These are phyloP conservation scores for Xerus inauris DNA, from an alignment of 2,113 vertebrate genomes.

Conservation along the genomic window DNA sequence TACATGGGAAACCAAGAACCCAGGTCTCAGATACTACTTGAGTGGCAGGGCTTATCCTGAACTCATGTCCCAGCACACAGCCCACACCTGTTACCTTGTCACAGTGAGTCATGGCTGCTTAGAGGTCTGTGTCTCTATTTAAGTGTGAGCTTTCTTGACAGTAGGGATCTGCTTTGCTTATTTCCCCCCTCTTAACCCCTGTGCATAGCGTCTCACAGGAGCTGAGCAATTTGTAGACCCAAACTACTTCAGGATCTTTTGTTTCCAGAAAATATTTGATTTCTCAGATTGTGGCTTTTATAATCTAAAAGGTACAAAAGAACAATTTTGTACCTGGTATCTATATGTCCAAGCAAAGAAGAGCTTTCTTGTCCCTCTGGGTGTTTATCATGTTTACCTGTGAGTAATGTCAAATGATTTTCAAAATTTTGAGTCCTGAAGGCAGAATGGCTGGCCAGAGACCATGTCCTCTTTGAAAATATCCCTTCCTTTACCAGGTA, in stretches of 20 bases:
- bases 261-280: not conserved
- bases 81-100: not conserved
- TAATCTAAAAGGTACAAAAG: not conserved
- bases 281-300: not conserved
- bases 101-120: not conserved
- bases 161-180: not conserved
- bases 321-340: not conserved
- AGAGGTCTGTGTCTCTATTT: not conserved
- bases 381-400: not conserved
- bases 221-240: not conserved
- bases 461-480: not conserved
- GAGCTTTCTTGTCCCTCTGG: not conserved
- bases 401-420: not conserved
- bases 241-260: not conserved
- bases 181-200: not conserved
- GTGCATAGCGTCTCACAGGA: not conserved
- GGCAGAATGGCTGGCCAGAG: not conserved
- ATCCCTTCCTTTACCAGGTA: conserved; percentile 48
- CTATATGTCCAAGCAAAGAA: not conserved
- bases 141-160: not conserved
- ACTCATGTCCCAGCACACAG: not conserved
- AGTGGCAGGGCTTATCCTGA: not conserved
- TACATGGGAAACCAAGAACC: not conserved
- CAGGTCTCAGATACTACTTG: not conserved
- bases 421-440: not conserved